Evolutionary conservation across 2,888 invertebrate genomes (phyloP).

Genomic region (Agrotis ipsilon): DNA sequence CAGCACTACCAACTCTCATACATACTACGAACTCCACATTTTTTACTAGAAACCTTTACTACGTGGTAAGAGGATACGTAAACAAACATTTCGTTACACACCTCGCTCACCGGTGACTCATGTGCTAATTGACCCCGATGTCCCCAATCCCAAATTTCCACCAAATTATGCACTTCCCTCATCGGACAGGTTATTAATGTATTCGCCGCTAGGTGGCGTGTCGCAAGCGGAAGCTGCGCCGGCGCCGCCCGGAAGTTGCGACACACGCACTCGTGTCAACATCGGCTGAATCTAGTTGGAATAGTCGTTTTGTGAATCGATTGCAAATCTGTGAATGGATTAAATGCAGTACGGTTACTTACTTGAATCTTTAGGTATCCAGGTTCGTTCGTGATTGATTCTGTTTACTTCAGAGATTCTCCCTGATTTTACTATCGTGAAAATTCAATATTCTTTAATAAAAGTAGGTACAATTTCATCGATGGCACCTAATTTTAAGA

Average conservation of each 20-base stretch:
- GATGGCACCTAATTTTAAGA: neutral
- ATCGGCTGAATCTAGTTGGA: conserved; percentile 22
- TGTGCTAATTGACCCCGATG: neutral
- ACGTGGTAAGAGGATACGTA: neutral
- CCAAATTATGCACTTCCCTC: conserved; percentile 37
- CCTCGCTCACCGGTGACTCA: conserved; percentile 24
- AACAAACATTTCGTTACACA: conserved; percentile 1
- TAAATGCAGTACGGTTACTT: neutral
- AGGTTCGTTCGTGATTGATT: neutral
- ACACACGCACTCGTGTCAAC: conserved; percentile 40
- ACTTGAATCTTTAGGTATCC: neutral
- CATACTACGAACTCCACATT: neutral
- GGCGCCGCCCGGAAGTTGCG: conserved; percentile 54
- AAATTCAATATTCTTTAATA: too few relatives aligned
- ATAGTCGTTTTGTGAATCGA: conserved; percentile 22
- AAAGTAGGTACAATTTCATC: too few relatives aligned
- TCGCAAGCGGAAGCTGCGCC: conserved; percentile 64
- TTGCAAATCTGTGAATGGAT: conserved; percentile 40
- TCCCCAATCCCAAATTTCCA: conserved; percentile 32
- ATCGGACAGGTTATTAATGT: conserved; percentile 29
- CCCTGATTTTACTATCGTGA: too few relatives aligned
- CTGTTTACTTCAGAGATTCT: too few relatives aligned
- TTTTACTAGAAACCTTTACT: neutral
- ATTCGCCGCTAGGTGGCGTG: conserved; percentile 44
- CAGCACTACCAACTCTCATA: neutral